phyloP scores from a whole-genome alignment of 2,113 vertebrate genomes.

The Tychaedon coryphoeus region DNA sequence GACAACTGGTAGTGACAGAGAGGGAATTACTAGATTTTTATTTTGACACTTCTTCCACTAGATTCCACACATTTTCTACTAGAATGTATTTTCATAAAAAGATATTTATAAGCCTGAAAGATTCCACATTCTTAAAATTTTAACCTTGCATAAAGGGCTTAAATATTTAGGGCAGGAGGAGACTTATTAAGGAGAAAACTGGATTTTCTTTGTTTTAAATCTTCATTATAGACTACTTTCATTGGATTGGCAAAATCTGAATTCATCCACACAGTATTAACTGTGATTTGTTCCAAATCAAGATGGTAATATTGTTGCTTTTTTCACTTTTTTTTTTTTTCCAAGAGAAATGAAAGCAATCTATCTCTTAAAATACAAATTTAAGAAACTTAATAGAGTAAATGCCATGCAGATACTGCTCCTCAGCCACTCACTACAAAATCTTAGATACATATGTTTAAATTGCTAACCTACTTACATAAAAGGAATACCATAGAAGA shows the following conservation, averaged over 20 bases:
- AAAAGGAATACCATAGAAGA: not conserved
- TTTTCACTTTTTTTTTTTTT: not conserved
- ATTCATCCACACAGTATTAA: not conserved
- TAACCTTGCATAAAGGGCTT: not conserved
- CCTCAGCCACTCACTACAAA: not conserved
- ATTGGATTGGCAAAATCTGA: not conserved
- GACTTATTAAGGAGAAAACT: not conserved
- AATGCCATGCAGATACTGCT: not conserved
- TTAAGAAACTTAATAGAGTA: not conserved
- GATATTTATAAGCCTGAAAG: not conserved
- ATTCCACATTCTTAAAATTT: not conserved
- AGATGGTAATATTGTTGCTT: not conserved
- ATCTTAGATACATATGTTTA: not conserved
- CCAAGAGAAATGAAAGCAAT: not conserved
- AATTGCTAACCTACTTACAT: not conserved
- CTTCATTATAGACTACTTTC: not conserved
- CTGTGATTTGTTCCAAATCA: not conserved
- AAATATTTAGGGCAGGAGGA: not conserved
- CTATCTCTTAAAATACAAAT: not conserved
- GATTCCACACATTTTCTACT: not conserved
- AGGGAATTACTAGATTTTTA: not conserved
- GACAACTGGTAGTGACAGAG: not conserved
- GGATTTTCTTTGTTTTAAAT: not conserved
- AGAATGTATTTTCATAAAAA: not conserved
- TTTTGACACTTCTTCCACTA: not conserved